Conservation (phyloP, 2,888 invertebrate genomes). For the Branchipolynoe longqiensis region DNA sequence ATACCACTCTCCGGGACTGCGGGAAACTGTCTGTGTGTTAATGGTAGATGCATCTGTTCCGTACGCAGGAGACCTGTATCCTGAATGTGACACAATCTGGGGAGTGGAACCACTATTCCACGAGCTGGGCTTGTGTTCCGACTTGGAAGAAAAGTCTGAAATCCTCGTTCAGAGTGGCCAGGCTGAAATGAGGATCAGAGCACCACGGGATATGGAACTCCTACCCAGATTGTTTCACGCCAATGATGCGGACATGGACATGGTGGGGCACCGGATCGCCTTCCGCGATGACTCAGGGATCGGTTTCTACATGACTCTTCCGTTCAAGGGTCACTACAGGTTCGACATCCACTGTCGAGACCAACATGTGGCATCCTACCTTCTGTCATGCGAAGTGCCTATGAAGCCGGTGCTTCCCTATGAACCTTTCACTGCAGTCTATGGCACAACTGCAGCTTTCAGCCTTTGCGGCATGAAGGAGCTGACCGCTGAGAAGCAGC, state of each 20-base stretch:
- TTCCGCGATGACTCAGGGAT: neutral
- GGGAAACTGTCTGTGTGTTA: constrained; percentile 14
- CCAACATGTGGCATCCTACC: constrained; percentile 11
- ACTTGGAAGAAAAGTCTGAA: constrained; percentile 1
- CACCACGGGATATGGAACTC: neutral
- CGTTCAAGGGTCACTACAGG: constrained; percentile 11
- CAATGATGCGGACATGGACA: constrained; percentile 8
- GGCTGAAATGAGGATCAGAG: neutral
- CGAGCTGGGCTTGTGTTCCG: constrained; percentile 34
- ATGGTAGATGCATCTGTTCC: constrained; percentile 10
- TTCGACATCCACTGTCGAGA: neutral
- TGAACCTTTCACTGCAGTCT: constrained; percentile 1
- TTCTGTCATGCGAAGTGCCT: constrained; percentile 11
- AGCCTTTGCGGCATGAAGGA: neutral
- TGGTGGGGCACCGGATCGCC: constrained; percentile 1
- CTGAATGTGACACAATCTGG: constrained; percentile 18
- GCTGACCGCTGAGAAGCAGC: neutral
- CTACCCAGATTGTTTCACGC: constrained; percentile 6
- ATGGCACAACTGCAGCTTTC: constrained; percentile 12
- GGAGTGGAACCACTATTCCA: constrained; percentile 13
- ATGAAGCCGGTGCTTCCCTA: constrained; percentile 12
- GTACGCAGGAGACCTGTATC: neutral
- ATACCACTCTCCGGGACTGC: neutral
- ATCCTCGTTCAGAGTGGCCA: constrained; percentile 19
- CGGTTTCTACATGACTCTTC: neutral